Conservation (phyloP, 2,888 invertebrate genomes). For the Axea sp. region DNA sequence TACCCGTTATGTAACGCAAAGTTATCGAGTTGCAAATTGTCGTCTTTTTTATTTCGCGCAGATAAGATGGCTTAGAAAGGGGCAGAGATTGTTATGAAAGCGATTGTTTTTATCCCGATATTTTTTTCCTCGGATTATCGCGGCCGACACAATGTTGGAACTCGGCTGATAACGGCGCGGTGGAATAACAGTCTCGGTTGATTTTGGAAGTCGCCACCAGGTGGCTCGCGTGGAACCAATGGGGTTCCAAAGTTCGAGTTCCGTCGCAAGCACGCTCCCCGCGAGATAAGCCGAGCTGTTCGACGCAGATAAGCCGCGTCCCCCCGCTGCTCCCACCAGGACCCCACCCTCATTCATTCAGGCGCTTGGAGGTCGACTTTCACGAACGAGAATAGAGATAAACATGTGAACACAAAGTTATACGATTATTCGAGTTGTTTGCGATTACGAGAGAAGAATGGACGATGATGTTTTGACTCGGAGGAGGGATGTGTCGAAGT, state of each 20-base stretch:
- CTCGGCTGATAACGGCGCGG: neutral
- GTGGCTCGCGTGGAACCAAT: slow-evolving; percentile 19
- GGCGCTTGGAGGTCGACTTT: slow-evolving; percentile 70
- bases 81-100: slow-evolving; percentile 51
- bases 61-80: slow-evolving; percentile 33
- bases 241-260: slow-evolving; percentile 65
- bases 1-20: slow-evolving; percentile 32
- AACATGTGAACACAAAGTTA: slow-evolving; percentile 26
- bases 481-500: neutral
- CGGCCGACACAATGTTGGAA: slow-evolving; percentile 23
- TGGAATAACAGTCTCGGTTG: slow-evolving; percentile 6
- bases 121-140: slow-evolving; percentile 30
- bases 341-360: slow-evolving; percentile 73
- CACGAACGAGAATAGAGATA: slow-evolving; percentile 34
- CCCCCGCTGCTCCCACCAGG: slow-evolving; percentile 54
- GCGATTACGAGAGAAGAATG: slow-evolving; percentile 23
- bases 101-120: slow-evolving; percentile 47
- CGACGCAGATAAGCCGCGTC: slow-evolving; percentile 62
- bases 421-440: slow-evolving; percentile 44
- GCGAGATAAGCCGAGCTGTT: slow-evolving; percentile 66
- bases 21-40: slow-evolving; percentile 49
- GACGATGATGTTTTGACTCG: slow-evolving; percentile 2
- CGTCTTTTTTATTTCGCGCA: slow-evolving; percentile 23
- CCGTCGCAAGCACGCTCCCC: slow-evolving; percentile 49
- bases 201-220: slow-evolving; percentile 33